Evolutionary conservation across 2,797 vertebrate genomes (phyloP).

Genomic region (Cossypha heuglini): DNA sequence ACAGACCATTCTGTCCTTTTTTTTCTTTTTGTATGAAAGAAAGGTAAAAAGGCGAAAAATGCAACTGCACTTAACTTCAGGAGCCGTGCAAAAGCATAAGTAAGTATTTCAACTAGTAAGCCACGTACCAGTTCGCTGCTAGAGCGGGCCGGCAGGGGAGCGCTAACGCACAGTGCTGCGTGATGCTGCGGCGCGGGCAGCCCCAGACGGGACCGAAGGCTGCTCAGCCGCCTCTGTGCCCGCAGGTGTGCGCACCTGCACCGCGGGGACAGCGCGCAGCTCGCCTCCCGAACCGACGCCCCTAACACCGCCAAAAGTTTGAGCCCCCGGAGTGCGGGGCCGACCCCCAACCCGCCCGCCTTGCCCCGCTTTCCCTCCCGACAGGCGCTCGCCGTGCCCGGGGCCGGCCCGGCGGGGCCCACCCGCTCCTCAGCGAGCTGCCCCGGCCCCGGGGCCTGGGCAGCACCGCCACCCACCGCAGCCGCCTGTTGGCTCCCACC

Average conservation of each 20-base stretch:
- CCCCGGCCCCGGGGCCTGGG: too few species aligned
- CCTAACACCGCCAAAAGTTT: background rate
- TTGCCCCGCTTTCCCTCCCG: background rate
- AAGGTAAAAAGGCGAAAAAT: background rate
- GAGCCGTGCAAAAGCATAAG: fast-evolving
- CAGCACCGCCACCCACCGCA: too few species aligned
- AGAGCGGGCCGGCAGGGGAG: background rate
- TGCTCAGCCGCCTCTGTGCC: background rate
- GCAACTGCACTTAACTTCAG: background rate
- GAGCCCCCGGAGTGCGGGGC: background rate
- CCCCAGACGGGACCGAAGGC: fast-evolving
- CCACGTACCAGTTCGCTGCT: fast-evolving
- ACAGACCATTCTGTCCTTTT: fast-evolving
- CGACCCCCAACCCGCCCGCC: background rate
- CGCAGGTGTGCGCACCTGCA: background rate
- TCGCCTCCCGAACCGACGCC: background rate
- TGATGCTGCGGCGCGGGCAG: background rate
- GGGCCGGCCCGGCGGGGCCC: background rate
- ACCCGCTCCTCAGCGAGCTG: too few species aligned
- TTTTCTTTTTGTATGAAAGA: too few species aligned
- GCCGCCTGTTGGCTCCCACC: too few species aligned
- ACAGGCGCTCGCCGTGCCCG: background rate
- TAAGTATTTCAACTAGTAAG: too few species aligned
- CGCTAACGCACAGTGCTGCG: fast-evolving
- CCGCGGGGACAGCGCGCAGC: background rate